Evolutionary conservation across 2,113 vertebrate genomes (phyloP).

Genomic region (Halcyon senegalensis): DNA sequence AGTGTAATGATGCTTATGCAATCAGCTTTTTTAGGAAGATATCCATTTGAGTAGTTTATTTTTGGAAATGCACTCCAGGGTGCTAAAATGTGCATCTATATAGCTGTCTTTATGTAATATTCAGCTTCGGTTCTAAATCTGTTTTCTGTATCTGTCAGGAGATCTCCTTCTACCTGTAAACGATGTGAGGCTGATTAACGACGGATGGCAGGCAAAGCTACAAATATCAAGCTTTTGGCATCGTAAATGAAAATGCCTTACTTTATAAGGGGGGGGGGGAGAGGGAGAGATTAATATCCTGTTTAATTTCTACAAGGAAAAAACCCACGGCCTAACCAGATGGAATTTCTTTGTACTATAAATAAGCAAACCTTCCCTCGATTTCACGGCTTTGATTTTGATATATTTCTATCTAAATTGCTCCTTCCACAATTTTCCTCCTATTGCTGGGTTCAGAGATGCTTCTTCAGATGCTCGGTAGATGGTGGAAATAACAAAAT

Average conservation of each 20-base stretch:
- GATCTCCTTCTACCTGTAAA: conserved; percentile 52
- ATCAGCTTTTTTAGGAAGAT: conserved; percentile 76
- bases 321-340: not conserved
- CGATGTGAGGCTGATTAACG: conserved; percentile 61
- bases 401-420: conserved; percentile 20
- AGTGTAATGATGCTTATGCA: conserved; percentile 80
- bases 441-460: not conserved
- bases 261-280: not conserved
- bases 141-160: conserved; percentile 76
- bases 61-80: conserved; percentile 80
- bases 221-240: conserved; percentile 28
- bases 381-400: not conserved
- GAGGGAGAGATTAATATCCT: conserved; percentile 25
- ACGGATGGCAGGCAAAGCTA: conserved; percentile 2
- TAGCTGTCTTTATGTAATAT: conserved; percentile 78
- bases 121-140: conserved; percentile 68
- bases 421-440: not conserved
- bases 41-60: conserved; percentile 77
- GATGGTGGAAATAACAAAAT: not conserved
- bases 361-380: conserved; percentile 1
- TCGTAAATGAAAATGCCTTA: conserved; percentile 31
- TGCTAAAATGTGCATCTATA: conserved; percentile 69
- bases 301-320: conserved; percentile 47
- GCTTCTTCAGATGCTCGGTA: not conserved
- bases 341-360: not conserved